Percentiles rank a stretch among this genome's conserved stretches.
Conservation (phyloP, 2,797 vertebrate species). For the Eleutherodactylus coqui region DNA sequence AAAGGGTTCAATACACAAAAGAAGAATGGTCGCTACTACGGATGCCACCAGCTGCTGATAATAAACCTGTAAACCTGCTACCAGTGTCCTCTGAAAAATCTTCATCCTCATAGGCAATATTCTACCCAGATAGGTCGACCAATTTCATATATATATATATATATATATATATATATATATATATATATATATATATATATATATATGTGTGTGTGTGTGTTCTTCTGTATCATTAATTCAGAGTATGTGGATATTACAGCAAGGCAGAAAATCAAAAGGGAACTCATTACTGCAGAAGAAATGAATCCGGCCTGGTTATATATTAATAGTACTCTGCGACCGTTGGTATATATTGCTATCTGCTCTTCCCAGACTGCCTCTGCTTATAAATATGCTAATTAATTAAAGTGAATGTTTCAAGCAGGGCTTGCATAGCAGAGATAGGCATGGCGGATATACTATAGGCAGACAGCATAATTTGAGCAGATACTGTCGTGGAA, state of each 20-base stretch:
- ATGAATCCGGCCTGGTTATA: conserved; percentile 53
- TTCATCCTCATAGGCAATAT: background rate
- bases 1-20: conserved; percentile 7
- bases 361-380: conserved; percentile 48
- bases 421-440: conserved; percentile 35
- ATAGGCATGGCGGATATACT: conserved; percentile 38
- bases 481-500: conserved; percentile 45
- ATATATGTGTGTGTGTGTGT: background rate
- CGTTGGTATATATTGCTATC: conserved; percentile 55
- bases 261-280: conserved; percentile 52
- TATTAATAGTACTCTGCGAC: conserved; percentile 47
- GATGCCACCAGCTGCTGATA: background rate
- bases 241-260: conserved; percentile 34
- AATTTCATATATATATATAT: background rate
- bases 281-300: conserved; percentile 51
- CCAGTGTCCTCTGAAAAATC: background rate
- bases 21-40: background rate
- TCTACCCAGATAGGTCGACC: background rate
- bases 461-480: conserved; percentile 35
- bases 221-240: background rate
- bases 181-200: conserved; percentile 2
- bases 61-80: background rate
- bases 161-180: background rate
- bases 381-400: conserved; percentile 63
- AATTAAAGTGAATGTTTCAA: conserved; percentile 61